A percentile compares a stretch with the other conserved stretches of the same genome.
Conservation (phyloP, 2,797 vertebrate genomes). For the Phalloptychus januarius region DNA sequence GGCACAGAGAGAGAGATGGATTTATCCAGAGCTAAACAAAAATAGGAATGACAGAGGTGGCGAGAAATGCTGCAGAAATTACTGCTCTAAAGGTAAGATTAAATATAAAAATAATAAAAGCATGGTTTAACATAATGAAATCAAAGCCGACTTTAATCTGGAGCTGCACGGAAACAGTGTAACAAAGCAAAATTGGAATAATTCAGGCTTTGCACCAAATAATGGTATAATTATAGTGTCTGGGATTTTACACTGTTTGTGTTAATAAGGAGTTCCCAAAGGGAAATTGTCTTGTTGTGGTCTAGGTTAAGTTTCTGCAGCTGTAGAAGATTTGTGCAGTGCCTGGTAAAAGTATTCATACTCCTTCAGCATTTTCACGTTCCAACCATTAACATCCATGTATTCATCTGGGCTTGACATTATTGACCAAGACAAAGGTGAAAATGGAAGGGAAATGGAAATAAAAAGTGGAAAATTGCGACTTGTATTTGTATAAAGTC, state of each 20-base stretch:
- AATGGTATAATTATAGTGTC: conserved; percentile 22
- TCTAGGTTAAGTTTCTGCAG: not conserved
- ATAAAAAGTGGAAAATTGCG: not conserved
- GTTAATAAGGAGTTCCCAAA: conserved; percentile 44
- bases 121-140: conserved; percentile 2
- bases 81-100: conserved; percentile 5
- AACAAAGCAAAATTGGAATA: conserved; percentile 19
- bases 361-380: not conserved
- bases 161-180: conserved; percentile 7
- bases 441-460: not conserved
- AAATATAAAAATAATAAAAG: conserved; percentile 8
- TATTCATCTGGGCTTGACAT: not conserved
- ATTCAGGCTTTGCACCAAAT: conserved; percentile 27
- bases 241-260: conserved; percentile 36
- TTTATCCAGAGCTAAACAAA: conserved; percentile 49
- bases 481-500: not conserved
- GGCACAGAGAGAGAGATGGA: conserved; percentile 44
- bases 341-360: not conserved
- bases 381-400: not conserved
- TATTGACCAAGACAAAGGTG: not conserved
- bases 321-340: conserved; percentile 56
- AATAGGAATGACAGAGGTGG: conserved; percentile 22
- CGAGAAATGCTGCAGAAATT: conserved; percentile 12
- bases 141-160: conserved; percentile 6
- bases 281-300: conserved; percentile 19